A percentile compares a stretch with the other conserved stretches of the same genome.
Evolutionary conservation across 2,797 vertebrate genomes (phyloP).

Genomic region (Salarias fasciatus): DNA sequence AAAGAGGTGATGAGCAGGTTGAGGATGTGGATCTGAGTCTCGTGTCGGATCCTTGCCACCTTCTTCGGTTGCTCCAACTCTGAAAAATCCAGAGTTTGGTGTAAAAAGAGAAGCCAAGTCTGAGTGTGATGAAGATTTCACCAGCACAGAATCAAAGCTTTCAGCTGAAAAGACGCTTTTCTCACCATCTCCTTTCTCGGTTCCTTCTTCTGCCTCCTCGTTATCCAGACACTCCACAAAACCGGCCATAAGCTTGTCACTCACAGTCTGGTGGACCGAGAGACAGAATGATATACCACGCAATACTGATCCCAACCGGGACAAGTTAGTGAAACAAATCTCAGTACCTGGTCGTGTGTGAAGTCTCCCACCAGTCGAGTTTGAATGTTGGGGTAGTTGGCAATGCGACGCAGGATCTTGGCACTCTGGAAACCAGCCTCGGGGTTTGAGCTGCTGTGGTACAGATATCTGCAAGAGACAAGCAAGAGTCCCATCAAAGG

Average conservation of each 20-base stretch:
- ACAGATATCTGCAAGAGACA: conserved; percentile 86
- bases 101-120: neutral
- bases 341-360: conserved; percentile 91
- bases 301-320: too few relatives aligned
- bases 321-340: too few relatives aligned
- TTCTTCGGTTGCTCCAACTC: conserved; percentile 87
- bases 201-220: conserved; percentile 92
- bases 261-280: conserved; percentile 81
- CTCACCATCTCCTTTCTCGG: conserved; percentile 90
- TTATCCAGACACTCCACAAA: conserved; percentile 97
- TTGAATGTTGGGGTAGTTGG: conserved; percentile 96
- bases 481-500: neutral
- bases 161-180: neutral
- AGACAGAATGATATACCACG: neutral
- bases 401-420: conserved; percentile 94
- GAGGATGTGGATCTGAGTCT: conserved; percentile 96
- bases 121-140: neutral
- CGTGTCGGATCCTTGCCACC: conserved; percentile 86
- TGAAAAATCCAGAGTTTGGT: conserved; percentile 58
- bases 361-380: conserved; percentile 95
- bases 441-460: conserved; percentile 92
- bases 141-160: too few relatives aligned
- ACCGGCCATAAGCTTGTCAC: conserved; percentile 96
- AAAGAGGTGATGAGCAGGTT: conserved; percentile 96
- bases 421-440: conserved; percentile 95